These are phyloP conservation scores for Philereme transversata DNA, from an alignment of 2,888 invertebrate species.

Conservation along the genomic window DNA sequence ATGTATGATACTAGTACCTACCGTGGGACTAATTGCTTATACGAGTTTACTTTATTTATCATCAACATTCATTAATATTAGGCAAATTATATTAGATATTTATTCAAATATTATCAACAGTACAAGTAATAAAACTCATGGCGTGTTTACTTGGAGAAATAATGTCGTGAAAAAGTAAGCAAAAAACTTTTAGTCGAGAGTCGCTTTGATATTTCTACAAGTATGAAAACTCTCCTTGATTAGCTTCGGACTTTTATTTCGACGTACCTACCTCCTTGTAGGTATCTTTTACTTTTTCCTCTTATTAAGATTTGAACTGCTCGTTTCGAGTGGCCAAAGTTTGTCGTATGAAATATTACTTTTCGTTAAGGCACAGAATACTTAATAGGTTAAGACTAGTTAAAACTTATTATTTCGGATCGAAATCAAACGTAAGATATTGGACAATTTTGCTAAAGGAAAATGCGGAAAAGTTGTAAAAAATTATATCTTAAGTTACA, in stretches of 20 bases:
- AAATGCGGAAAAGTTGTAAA: too few relatives aligned
- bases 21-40: too few relatives aligned
- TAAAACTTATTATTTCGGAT: conserved; percentile 12
- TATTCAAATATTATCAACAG: neutral
- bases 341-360: conserved; percentile 48
- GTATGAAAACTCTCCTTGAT: conserved; percentile 73
- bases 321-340: conserved; percentile 50
- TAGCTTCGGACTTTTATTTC: conserved; percentile 61
- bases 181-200: conserved; percentile 64
- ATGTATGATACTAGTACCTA: too few relatives aligned
- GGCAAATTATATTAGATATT: too few relatives aligned
- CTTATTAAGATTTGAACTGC: conserved; percentile 57
- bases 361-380: conserved; percentile 9
- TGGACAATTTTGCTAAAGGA: too few relatives aligned
- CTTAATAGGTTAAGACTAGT: neutral
- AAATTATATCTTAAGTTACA: too few relatives aligned
- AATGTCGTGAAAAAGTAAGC: conserved; percentile 48
- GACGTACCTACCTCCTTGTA: conserved; percentile 48
- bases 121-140: conserved; percentile 5
- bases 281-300: conserved; percentile 57
- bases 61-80: too few relatives aligned
- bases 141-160: conserved; percentile 30
- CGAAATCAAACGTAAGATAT: too few relatives aligned
- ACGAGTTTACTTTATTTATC: neutral
- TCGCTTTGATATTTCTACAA: conserved; percentile 69